Base-by-base conservation (phyloP, 2,797 vertebrate species). In the Borostomias antarcticus region DNA sequence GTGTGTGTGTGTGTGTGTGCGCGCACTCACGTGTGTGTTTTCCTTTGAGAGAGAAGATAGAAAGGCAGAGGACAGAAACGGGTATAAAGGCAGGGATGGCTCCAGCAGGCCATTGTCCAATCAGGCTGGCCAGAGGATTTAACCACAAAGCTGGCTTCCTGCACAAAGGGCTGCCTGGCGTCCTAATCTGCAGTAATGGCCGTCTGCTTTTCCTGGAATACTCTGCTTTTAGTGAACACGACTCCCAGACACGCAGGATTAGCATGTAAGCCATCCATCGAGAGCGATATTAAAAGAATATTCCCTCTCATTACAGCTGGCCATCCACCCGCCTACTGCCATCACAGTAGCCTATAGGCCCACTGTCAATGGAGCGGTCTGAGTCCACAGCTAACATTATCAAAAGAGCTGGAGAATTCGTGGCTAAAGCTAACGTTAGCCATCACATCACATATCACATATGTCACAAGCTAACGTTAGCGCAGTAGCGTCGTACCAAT, bases 121-220 rank as follows among this genome's bases (percentile, higher is more conserved):
- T 75, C 67, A 72, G 70, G 61, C 48, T 74, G 70, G 65, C 74
- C 74, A 64, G 63, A 69, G 78, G 81, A 78, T 87, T 84, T 83
- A 57, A 79, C 75, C 63, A 70, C 75, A 83, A 80, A 78, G 79
- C 75, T 69, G 62, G 54, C 32, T 58, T 70, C 28, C 64, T 70
- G 60, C 67, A 74, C 65, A 75, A 82, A 78, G 63, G 66, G 65
- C 74, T 65, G 68, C 67, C 66, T 68, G 64, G 26, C 17, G 68
- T 67, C 48, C 60, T 85, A 83, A 87, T 86, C 82, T 84, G 71
- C 75, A 58, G 75, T 82, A 81, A 82, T 5, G 33, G 74, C 71
- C 58, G 51, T 58, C 71, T 70, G 57, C 72, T 80, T 75, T 82
- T 75, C 74, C 73, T 78, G 73, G 72, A 85, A 82, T 66, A 72